phyloP scores from a whole-genome alignment of 2,888 invertebrate genomes.

The Protophormia terraenovae region DNA sequence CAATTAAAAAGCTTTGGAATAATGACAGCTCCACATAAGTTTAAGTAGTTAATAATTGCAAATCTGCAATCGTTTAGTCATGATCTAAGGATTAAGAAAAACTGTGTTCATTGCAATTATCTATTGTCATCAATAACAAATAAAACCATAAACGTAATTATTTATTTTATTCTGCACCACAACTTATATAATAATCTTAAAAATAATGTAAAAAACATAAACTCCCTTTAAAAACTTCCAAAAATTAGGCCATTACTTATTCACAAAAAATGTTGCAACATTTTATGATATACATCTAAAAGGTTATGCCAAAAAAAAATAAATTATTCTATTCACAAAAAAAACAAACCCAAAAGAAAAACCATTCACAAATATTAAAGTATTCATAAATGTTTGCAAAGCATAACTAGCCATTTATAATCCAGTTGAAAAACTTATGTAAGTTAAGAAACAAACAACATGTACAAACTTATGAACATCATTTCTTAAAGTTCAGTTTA shows the following conservation, averaged over 20 bases:
- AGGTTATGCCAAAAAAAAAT: not conserved
- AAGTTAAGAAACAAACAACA: constrained; percentile 8
- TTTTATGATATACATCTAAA: not conserved
- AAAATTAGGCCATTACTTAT: not conserved
- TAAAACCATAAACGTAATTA: no score
- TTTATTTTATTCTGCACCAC: not conserved
- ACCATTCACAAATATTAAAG: not conserved
- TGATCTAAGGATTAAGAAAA: no score
- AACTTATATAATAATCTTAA: not conserved
- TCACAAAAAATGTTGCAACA: not conserved
- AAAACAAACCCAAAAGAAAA: not conserved
- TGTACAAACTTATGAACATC: not conserved
- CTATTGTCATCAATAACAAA: no score
- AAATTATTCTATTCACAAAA: not conserved
- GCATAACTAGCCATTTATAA: constrained; percentile 10
- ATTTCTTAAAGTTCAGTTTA: constrained; percentile 5
- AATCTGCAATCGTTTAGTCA: no score
- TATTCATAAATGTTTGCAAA: no score
- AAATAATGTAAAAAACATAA: not conserved
- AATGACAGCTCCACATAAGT: no score
- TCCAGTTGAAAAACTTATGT: not conserved
- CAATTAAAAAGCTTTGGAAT: no score
- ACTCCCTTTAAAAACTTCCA: not conserved
- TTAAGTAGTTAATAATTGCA: no score
- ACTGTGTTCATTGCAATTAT: no score